A percentile compares a stretch with the other conserved stretches of the same genome.
phyloP scores from a whole-genome alignment of 2,888 invertebrate species.

The Epinotia ramella region DNA sequence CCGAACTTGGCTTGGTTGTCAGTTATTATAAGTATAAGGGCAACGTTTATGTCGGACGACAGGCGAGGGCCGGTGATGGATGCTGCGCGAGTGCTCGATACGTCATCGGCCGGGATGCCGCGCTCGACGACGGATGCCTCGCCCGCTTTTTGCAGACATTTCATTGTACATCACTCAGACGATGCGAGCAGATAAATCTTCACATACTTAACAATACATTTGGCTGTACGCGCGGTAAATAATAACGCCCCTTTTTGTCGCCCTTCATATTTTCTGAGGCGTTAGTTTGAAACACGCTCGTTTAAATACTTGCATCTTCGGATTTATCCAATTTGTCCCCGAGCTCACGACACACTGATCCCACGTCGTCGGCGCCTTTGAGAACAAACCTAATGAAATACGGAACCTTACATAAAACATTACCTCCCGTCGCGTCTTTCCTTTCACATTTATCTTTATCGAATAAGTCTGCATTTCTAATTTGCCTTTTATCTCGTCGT shows the following conservation, averaged over 20 bases:
- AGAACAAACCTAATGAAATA: conserved; percentile 70
- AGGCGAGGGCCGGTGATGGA: conserved; percentile 57
- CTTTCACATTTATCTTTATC: conserved; percentile 76
- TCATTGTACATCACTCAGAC: conserved; percentile 48
- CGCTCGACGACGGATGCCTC: conserved; percentile 43
- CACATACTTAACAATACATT: conserved; percentile 50
- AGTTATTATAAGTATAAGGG: conserved; percentile 33
- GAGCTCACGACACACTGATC: conserved; percentile 49
- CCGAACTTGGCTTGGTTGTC: conserved; percentile 25
- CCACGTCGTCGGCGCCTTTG: conserved; percentile 55
- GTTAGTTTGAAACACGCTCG: conserved; percentile 18
- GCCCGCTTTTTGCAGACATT: conserved; percentile 50
- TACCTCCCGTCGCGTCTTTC: conserved; percentile 73
- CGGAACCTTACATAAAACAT: conserved; percentile 75
- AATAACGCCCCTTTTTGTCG: conserved; percentile 39
- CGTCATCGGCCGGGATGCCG: conserved; percentile 56
- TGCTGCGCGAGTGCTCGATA: conserved; percentile 54
- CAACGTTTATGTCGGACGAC: conserved; percentile 35
- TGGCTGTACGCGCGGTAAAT: conserved; percentile 44
- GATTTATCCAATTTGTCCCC: conserved; percentile 49
- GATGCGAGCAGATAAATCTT: conserved; percentile 49
- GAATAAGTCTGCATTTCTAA: conserved; percentile 69
- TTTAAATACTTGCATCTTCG: conserved; percentile 31
- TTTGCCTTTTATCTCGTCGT: conserved; percentile 57
- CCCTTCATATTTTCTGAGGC: conserved; percentile 9